These are phyloP conservation scores for Trypoxylon attenuatum DNA, from an alignment of 2,888 invertebrate genomes.

Conservation along the genomic window DNA sequence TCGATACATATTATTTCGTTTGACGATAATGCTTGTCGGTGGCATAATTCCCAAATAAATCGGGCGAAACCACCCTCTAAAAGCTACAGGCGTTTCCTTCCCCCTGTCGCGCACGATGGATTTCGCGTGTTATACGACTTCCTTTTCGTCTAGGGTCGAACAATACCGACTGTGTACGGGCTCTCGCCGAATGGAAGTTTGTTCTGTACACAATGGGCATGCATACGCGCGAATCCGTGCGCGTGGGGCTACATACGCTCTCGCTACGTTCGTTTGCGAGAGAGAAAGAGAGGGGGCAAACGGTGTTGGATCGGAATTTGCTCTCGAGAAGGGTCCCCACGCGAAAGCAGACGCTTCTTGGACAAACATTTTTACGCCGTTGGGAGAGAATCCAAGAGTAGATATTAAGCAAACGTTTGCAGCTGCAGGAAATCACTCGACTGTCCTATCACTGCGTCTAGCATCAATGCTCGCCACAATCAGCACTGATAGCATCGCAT, in stretches of 20 bases:
- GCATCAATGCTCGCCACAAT: too few relatives aligned
- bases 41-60: slow-evolving; percentile 44
- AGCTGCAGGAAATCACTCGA: slow-evolving; percentile 57
- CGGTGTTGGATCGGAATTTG: slow-evolving; percentile 28
- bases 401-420: slow-evolving; percentile 67
- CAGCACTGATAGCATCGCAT: too few relatives aligned
- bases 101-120: slow-evolving; percentile 25
- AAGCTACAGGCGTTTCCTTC: slow-evolving; percentile 20
- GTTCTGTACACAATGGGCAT: slow-evolving; percentile 54
- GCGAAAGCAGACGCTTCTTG: slow-evolving; percentile 51
- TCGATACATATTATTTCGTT: too few relatives aligned
- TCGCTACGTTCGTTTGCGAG: too few relatives aligned
- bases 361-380: slow-evolving; percentile 71
- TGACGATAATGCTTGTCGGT: too few relatives aligned
- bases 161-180: slow-evolving; percentile 30
- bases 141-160: slow-evolving; percentile 40
- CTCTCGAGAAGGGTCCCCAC: slow-evolving; percentile 6
- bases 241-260: too few relatives aligned
- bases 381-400: slow-evolving; percentile 65
- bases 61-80: slow-evolving; percentile 7
- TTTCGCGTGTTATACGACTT: slow-evolving; percentile 33
- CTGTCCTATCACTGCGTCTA: slow-evolving; percentile 19
- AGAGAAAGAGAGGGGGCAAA: too few relatives aligned
- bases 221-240: slow-evolving; percentile 13
- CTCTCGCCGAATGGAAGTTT: slow-evolving; percentile 58